Percentiles rank a stretch among this genome's conserved stretches.
These are phyloP conservation scores for Fundulus diaphanus DNA, from an alignment of 2,797 vertebrate genomes.

Conservation along the genomic window DNA sequence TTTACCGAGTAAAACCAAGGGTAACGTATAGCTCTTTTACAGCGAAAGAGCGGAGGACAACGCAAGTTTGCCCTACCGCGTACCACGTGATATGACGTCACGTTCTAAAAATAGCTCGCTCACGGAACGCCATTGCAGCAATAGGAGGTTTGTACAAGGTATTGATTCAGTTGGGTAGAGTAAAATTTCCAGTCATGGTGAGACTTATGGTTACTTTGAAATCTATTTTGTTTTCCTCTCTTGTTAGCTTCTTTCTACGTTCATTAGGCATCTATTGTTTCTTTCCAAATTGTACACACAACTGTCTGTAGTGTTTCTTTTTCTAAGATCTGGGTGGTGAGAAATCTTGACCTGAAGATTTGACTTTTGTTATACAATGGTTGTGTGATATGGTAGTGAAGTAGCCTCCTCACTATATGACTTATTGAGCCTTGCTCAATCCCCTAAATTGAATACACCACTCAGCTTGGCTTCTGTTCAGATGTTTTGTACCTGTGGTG, in stretches of 20 bases:
- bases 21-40: too few relatives aligned
- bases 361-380: not conserved
- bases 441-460: not conserved
- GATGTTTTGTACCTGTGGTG: constrained; percentile 1
- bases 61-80: too few relatives aligned
- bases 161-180: not conserved
- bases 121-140: too few relatives aligned
- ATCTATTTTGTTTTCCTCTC: not conserved
- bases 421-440: not conserved
- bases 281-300: not conserved
- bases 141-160: not conserved
- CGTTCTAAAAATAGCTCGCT: too few relatives aligned
- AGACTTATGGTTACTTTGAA: not conserved
- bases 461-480: not conserved
- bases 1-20: too few relatives aligned
- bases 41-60: too few relatives aligned
- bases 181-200: not conserved
- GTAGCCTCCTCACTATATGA: not conserved
- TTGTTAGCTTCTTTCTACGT: not conserved
- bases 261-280: not conserved
- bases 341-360: not conserved
- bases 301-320: not conserved
- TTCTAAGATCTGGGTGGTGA: not conserved
- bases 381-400: not conserved
- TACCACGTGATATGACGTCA: too few relatives aligned